Conservation (phyloP, 2,888 invertebrate genomes). For the Harpagoxenus sublaevis region DNA sequence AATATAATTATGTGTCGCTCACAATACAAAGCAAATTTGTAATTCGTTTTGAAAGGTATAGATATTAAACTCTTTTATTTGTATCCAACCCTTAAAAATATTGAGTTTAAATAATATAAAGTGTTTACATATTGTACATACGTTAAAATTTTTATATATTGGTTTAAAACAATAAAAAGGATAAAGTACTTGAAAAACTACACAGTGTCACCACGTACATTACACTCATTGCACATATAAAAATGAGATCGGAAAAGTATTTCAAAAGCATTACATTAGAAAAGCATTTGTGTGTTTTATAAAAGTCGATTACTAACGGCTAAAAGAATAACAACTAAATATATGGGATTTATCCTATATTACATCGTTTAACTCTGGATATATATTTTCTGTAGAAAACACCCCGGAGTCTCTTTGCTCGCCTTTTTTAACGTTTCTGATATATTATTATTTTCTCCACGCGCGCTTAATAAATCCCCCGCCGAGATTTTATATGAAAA, state of each 20-base stretch:
- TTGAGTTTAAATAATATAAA: not conserved
- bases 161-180: not conserved
- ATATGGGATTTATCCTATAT: constrained; percentile 17
- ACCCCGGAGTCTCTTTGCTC: not conserved
- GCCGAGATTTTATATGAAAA: constrained; percentile 54
- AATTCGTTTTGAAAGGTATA: not conserved
- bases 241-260: not conserved
- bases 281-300: not conserved
- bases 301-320: not conserved
- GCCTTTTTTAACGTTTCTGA: constrained; percentile 22
- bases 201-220: not conserved
- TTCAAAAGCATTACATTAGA: not conserved
- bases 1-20: not conserved
- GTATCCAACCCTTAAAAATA: not conserved
- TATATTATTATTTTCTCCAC: constrained; percentile 50
- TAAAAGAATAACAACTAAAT: not conserved
- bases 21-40: not conserved
- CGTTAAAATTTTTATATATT: not conserved
- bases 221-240: not conserved
- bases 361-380: not conserved
- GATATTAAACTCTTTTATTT: not conserved
- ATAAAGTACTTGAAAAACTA: not conserved
- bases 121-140: not conserved
- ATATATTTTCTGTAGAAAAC: constrained; percentile 5
- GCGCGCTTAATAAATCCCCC: constrained; percentile 49